A percentile compares a stretch with the other conserved stretches of the same genome.
Conservation (phyloP, 2,797 vertebrate species). For the Coreius guichenoti region DNA sequence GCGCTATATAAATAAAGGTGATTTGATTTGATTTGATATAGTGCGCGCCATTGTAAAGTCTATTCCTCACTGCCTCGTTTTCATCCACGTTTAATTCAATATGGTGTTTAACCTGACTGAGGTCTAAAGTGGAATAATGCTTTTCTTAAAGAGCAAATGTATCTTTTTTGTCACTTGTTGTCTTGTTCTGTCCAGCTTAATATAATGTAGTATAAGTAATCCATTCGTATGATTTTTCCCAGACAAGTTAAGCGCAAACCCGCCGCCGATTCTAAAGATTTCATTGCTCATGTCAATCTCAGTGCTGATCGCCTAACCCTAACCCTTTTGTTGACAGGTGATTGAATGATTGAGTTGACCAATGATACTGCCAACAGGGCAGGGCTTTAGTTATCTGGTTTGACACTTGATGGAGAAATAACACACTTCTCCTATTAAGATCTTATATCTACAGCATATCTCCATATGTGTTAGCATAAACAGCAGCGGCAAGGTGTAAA, state of each 20-base stretch:
- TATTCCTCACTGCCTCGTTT: background rate
- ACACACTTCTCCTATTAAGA: background rate
- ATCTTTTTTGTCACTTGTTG: too few relatives aligned
- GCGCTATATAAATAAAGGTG: too few relatives aligned
- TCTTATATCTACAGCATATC: background rate
- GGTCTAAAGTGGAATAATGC: background rate
- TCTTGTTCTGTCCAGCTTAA: too few relatives aligned
- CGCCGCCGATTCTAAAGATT: background rate
- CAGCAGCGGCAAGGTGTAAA: background rate
- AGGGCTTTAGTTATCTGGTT: background rate
- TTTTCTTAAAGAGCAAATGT: too few relatives aligned
- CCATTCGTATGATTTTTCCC: too few relatives aligned
- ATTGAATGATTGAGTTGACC: background rate
- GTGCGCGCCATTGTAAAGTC: background rate
- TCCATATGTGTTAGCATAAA: conserved; percentile 4
- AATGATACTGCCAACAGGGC: background rate
- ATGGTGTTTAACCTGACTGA: background rate
- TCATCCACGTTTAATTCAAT: background rate
- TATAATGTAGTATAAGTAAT: too few relatives aligned
- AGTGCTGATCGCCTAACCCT: too few relatives aligned
- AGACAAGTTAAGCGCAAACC: too few relatives aligned
- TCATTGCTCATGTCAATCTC: too few relatives aligned
- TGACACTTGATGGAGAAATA: background rate
- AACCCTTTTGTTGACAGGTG: background rate
- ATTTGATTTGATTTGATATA: too few relatives aligned